A percentile compares a stretch with the other conserved stretches of the same genome.
Conservation (phyloP, 1,140 invertebrate genomes). For the Euwallacea fornicatus region DNA sequence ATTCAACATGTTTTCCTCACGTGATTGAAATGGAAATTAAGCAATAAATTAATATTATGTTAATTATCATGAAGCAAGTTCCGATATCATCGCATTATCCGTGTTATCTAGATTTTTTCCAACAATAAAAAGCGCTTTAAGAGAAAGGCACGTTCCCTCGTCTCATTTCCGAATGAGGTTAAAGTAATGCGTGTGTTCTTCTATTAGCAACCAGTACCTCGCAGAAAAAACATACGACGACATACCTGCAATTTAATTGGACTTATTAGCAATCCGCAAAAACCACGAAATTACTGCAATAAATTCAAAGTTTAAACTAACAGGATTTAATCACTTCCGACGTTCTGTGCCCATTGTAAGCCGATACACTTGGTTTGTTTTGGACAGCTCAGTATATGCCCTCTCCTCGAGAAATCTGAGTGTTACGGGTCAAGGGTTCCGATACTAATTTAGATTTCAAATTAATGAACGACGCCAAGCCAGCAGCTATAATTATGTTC, state of each 20-base stretch:
- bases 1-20: too few species aligned
- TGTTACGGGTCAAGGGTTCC: slow-evolving; percentile 17
- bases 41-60: too few species aligned
- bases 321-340: slow-evolving; percentile 11
- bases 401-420: slow-evolving; percentile 8
- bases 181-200: background rate
- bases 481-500: slow-evolving; percentile 14
- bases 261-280: slow-evolving; percentile 2
- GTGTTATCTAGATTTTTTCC: background rate
- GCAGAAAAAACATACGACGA: background rate
- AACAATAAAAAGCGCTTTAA: background rate
- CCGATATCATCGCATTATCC: too few species aligned
- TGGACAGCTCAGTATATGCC: slow-evolving; percentile 1
- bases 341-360: background rate
- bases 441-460: slow-evolving; percentile 16
- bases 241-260: background rate
- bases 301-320: slow-evolving; percentile 15
- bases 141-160: slow-evolving; percentile 1
- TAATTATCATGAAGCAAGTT: too few species aligned
- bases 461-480: slow-evolving; percentile 4
- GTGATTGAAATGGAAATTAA: too few species aligned
- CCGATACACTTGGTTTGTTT: slow-evolving; percentile 11
- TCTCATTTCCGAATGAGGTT: background rate
- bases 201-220: too few species aligned
- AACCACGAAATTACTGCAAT: background rate